Base-by-base conservation (phyloP, 64 coral and sea anemone species). In the Dendronephthya gigantea region DNA sequence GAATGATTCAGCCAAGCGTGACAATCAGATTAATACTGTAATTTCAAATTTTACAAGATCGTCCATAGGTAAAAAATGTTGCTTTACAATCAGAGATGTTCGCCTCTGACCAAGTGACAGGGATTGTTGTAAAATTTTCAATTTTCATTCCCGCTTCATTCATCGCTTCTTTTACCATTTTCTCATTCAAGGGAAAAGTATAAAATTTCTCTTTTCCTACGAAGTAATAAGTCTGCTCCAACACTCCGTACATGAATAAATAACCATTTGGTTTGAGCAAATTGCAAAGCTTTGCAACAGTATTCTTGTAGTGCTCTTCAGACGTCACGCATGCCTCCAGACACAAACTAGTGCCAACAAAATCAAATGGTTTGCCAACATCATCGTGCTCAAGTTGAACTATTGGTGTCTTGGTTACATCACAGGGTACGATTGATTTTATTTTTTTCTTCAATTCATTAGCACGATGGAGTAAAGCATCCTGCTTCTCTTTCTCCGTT, bases 101-200 rank as follows among this genome's bases (percentile, higher is more conserved):
- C 2, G 25, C 16, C 5, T 27, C 55, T 62, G 2, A 19, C 7
- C 25, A 13, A 7, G 19, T 27, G 19, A 23, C 19, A 23, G 19
- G 25, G 6, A 62, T 5, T 62, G 55, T 22, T 62, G 8, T 5
- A n/a, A 62, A 62, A 7, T 62, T 62, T 27, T 62, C 55, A 62
- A 62, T 22, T 6, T 62, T 22, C 25, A 62, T 62, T 62, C 55
- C 72, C 9, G 72, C 72, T 29, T 79, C 31, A 16, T 36, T 35
- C 72, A 79, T 79, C 36, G 72, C 72, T 28, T 79, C 72, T 79
- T 79, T 29, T 8, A 79, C 9, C 36, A 79, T 79, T 35, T 79
- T 79, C 72, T 79, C 17, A 33, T 10, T 2, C 9, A 79, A 10
- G 36, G 72, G 29, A 39, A 79, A 79, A 29, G 36, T 29, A 36